Conservation (phyloP, 2,888 invertebrate genomes). For the Luffia ferchaultella region DNA sequence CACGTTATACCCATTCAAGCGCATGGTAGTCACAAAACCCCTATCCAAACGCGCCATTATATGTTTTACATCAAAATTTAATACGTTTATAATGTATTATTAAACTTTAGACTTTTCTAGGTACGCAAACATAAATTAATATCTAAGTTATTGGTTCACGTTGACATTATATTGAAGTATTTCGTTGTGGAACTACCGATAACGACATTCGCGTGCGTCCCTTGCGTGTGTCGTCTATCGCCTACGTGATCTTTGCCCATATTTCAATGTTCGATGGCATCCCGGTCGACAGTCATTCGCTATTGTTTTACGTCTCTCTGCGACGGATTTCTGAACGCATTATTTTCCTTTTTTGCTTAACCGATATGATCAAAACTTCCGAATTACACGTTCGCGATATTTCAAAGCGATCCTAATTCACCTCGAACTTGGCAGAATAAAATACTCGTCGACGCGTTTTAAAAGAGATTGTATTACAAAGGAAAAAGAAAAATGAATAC, state of each 20-base stretch:
- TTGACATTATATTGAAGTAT: no score
- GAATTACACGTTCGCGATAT: neutral
- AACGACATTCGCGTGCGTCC: neutral
- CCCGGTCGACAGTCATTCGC: slow-evolving; percentile 18
- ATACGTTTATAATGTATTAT: no score
- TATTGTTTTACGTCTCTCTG: slow-evolving; percentile 19
- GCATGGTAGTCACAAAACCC: no score
- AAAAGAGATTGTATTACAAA: neutral
- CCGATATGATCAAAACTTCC: neutral
- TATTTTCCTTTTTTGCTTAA: neutral
- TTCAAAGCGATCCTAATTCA: neutral
- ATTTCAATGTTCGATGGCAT: slow-evolving; percentile 15
- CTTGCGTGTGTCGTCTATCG: slow-evolving; percentile 10
- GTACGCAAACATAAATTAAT: no score
- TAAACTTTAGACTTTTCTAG: no score
- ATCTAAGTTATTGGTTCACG: no score
- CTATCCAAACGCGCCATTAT: no score
- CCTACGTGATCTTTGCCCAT: slow-evolving; percentile 18
- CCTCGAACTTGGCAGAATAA: neutral
- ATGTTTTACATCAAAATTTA: no score
- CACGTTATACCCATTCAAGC: no score
- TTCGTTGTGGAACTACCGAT: no score
- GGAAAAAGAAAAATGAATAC: slow-evolving; percentile 15
- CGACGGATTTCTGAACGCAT: neutral
- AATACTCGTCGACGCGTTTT: neutral